A percentile compares a stretch with the other conserved stretches of the same genome.
These are phyloP conservation scores for Gymnorhina tibicen DNA, from an alignment of 2,113 vertebrate genomes.

Conservation along the genomic window DNA sequence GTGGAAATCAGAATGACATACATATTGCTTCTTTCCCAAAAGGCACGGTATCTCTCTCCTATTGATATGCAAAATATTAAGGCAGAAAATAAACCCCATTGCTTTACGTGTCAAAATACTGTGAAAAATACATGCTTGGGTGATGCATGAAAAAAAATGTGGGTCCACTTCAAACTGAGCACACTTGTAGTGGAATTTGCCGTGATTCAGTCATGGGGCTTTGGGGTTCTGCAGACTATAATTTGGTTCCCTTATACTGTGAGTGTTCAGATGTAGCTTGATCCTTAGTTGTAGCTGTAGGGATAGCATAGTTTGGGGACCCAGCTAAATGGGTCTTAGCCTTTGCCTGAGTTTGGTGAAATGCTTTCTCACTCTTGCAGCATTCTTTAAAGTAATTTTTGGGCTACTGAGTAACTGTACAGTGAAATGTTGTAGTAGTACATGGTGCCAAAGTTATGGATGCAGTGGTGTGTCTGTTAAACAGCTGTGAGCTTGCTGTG, in stretches of 20 bases:
- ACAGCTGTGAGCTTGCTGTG: background rate
- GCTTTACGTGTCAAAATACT: background rate
- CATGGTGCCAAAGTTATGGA: background rate
- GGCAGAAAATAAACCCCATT: conserved; percentile 27
- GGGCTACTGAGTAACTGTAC: background rate
- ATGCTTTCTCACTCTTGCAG: background rate
- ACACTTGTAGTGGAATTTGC: background rate
- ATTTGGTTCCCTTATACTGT: background rate
- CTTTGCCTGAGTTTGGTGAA: background rate
- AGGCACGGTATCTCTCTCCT: background rate
- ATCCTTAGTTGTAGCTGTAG: background rate
- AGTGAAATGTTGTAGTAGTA: background rate
- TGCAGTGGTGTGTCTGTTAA: background rate
- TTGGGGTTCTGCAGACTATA: background rate
- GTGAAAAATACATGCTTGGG: background rate
- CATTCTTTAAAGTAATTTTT: background rate
- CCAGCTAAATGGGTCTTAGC: background rate
- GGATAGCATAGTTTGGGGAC: background rate
- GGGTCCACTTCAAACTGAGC: background rate
- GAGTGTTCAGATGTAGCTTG: background rate
- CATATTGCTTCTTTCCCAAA: conserved; percentile 29
- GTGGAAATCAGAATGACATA: conserved; percentile 36
- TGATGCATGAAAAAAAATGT: background rate
- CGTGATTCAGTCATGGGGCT: accelerated
- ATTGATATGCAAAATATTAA: conserved; percentile 39